Percentiles rank a stretch among this genome's conserved stretches.
These are phyloP conservation scores for Drosophila tripunctata DNA, from an alignment of 2,888 invertebrate genomes.

Conservation along the genomic window DNA sequence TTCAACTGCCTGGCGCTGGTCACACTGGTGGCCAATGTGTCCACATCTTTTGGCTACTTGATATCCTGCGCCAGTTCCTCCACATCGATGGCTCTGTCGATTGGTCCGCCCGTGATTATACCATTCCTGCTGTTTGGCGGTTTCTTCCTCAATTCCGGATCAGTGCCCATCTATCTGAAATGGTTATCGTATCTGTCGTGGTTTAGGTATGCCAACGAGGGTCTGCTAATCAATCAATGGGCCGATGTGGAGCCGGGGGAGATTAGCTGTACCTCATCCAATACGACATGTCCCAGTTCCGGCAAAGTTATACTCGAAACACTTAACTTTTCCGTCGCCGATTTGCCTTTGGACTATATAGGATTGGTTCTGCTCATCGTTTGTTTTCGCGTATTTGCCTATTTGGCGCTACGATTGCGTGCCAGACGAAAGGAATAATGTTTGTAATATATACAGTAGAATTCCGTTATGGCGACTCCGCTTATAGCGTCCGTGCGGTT, in stretches of 20 bases:
- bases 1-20: constrained; percentile 89
- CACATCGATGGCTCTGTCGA: constrained; percentile 94
- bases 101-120: constrained; percentile 96
- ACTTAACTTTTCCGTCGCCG: constrained; percentile 89
- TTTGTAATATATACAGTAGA: too few relatives aligned
- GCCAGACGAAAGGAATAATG: constrained; percentile 87
- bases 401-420: constrained; percentile 89
- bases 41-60: constrained; percentile 95
- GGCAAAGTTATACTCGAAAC: constrained; percentile 92
- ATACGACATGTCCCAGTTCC: constrained; percentile 91
- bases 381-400: constrained; percentile 91
- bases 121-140: constrained; percentile 98
- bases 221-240: constrained; percentile 95
- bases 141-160: constrained; percentile 96
- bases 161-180: constrained; percentile 92
- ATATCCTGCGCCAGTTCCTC: constrained; percentile 94
- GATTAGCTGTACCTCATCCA: constrained; percentile 90
- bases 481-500: too few relatives aligned
- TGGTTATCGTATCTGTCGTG: constrained; percentile 96
- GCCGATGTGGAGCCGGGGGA: constrained; percentile 88
- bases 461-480: too few relatives aligned
- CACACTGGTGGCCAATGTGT: constrained; percentile 93
- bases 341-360: constrained; percentile 89
- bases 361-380: constrained; percentile 89
- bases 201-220: constrained; percentile 97